Evolutionary conservation across 2,888 invertebrate genomes (phyloP).

Genomic region (Agapostemon virescens): DNA sequence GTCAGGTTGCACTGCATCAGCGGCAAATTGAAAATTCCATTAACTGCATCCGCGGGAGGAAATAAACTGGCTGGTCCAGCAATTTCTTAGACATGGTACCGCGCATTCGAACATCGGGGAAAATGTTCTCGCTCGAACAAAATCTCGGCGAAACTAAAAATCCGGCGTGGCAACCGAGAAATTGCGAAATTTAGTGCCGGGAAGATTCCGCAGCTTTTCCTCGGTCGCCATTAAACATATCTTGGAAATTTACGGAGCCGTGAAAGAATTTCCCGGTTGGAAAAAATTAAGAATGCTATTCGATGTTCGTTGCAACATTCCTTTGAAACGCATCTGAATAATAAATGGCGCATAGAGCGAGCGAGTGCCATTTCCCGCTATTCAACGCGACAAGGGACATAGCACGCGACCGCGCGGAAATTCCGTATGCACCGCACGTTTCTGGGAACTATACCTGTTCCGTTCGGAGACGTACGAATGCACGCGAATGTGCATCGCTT

Average conservation of each 20-base stretch:
- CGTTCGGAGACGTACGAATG: background rate
- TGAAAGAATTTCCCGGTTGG: background rate
- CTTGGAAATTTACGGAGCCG: background rate
- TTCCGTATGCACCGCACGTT: constrained; percentile 7
- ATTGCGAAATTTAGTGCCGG: background rate
- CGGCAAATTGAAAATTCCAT: constrained; percentile 12
- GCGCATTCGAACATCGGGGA: background rate
- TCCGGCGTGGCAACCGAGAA: background rate
- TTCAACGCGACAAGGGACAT: constrained; percentile 14
- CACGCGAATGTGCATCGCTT: constrained; percentile 7
- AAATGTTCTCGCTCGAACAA: background rate
- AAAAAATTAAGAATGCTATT: background rate
- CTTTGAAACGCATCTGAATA: constrained; percentile 4
- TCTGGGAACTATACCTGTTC: background rate
- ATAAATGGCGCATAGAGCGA: background rate
- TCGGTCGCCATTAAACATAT: background rate
- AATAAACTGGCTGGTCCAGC: background rate
- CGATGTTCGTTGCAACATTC: background rate
- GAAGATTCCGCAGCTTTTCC: background rate
- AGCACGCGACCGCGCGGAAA: background rate
- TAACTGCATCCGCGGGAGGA: background rate
- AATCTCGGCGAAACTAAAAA: background rate
- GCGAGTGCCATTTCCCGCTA: background rate
- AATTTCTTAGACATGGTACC: background rate
- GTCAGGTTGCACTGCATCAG: background rate